Percentiles rank a stretch among this genome's conserved stretches.
Conservation (phyloP, 1,140 invertebrate species). For the Lepidostoma basale region DNA sequence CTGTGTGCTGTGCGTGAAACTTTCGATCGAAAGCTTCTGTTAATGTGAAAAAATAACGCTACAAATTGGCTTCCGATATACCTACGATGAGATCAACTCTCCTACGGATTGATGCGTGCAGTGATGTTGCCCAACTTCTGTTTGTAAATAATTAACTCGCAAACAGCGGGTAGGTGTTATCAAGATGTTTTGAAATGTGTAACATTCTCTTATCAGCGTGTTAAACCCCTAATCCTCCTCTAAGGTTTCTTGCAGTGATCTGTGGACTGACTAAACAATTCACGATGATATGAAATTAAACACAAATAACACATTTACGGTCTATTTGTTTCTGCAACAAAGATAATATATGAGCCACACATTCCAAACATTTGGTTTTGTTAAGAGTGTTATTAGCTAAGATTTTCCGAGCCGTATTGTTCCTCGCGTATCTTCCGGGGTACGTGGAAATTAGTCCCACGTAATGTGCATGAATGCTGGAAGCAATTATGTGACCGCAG, state of each 20-base stretch:
- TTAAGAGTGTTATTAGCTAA: background rate
- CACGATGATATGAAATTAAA: no score
- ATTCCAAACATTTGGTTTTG: background rate
- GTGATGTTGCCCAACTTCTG: background rate
- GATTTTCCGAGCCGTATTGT: background rate
- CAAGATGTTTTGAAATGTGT: background rate
- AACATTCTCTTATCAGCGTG: slow-evolving; percentile 8
- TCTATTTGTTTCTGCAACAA: background rate
- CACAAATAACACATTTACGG: background rate
- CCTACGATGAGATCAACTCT: no score
- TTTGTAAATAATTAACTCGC: slow-evolving; percentile 4
- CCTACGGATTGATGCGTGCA: background rate
- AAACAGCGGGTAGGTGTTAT: background rate
- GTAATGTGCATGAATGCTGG: background rate
- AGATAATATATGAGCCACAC: background rate
- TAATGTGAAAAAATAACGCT: background rate
- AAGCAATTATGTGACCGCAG: slow-evolving; percentile 8
- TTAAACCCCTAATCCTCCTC: background rate
- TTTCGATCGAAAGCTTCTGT: slow-evolving; percentile 26
- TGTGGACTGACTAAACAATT: background rate
- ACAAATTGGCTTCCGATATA: no score
- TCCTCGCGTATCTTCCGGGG: background rate
- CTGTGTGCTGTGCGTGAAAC: slow-evolving; percentile 17
- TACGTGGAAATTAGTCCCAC: background rate
- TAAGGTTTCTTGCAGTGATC: background rate